These are phyloP conservation scores for Myiopsitta monachus DNA, from an alignment of 2,113 vertebrate genomes.

Conservation along the genomic window DNA sequence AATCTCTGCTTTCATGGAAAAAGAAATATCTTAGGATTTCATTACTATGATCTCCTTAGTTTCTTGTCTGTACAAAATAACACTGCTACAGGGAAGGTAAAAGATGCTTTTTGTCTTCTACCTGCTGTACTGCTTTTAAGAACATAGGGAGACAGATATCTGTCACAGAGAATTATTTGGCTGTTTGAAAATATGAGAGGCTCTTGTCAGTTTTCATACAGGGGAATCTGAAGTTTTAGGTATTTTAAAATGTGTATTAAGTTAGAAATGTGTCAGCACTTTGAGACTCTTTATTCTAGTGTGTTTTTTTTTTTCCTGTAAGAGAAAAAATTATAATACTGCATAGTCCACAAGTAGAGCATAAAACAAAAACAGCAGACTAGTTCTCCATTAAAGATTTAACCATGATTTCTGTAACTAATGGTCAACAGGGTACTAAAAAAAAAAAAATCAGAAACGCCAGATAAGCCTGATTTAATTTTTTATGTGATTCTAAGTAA, in stretches of 20 bases:
- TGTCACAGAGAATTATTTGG: background rate
- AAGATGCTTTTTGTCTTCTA: background rate
- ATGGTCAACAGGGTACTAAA: background rate
- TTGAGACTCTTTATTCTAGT: background rate
- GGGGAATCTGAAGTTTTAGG: background rate
- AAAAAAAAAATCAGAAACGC: background rate
- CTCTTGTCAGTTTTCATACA: background rate
- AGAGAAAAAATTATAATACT: background rate
- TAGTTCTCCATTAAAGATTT: background rate
- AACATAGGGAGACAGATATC: background rate
- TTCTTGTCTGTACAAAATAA: background rate
- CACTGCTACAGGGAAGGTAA: slow-evolving; percentile 39
- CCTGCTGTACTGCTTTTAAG: background rate
- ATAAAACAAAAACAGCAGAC: background rate
- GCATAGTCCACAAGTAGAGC: background rate
- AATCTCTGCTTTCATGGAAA: background rate
- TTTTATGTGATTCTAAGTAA: background rate
- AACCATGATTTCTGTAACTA: background rate
- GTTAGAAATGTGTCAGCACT: slow-evolving; percentile 6
- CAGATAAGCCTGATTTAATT: background rate
- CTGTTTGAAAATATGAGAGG: slow-evolving; percentile 33
- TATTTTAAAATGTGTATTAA: background rate
- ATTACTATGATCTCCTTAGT: background rate
- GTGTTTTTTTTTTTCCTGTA: background rate
- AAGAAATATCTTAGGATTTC: slow-evolving; percentile 7